Conservation (phyloP, 2,888 invertebrate species). For the Hetaerina titia region DNA sequence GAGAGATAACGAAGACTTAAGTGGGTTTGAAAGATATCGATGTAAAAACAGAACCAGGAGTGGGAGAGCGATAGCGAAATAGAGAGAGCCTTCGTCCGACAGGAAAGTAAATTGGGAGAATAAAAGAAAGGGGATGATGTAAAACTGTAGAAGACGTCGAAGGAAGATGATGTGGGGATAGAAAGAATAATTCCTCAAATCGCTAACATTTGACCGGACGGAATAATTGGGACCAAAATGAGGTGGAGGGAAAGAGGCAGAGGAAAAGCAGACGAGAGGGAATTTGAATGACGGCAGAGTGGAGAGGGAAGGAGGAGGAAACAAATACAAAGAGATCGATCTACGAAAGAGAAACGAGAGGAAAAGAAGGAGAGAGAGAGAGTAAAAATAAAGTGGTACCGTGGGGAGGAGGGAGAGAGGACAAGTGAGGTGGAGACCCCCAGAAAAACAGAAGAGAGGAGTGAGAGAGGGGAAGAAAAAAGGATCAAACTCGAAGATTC, state of each 20-base stretch:
- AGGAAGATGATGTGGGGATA: no score
- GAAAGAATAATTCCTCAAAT: no score
- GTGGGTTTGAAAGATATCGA: no score
- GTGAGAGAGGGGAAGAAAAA: neutral
- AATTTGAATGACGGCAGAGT: neutral
- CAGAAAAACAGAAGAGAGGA: neutral
- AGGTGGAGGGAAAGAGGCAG: neutral
- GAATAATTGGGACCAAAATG: neutral
- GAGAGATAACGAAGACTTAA: no score
- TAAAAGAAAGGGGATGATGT: neutral
- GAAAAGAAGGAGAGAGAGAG: neutral
- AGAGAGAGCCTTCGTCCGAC: neutral
- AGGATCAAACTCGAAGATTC: slow-evolving; percentile 50
- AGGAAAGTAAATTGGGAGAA: neutral
- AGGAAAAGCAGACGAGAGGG: neutral
- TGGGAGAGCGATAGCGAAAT: no score
- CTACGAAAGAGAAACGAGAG: neutral
- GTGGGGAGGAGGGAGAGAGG: neutral
- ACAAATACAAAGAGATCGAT: neutral
- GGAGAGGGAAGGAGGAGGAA: neutral
- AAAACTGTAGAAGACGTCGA: neutral
- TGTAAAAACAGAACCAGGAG: no score
- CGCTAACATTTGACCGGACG: no score
- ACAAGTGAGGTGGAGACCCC: neutral
- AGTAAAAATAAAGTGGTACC: neutral